Evolutionary conservation across 2,113 vertebrate genomes (phyloP).

Genomic region (Tragelaphus strepsiceros): DNA sequence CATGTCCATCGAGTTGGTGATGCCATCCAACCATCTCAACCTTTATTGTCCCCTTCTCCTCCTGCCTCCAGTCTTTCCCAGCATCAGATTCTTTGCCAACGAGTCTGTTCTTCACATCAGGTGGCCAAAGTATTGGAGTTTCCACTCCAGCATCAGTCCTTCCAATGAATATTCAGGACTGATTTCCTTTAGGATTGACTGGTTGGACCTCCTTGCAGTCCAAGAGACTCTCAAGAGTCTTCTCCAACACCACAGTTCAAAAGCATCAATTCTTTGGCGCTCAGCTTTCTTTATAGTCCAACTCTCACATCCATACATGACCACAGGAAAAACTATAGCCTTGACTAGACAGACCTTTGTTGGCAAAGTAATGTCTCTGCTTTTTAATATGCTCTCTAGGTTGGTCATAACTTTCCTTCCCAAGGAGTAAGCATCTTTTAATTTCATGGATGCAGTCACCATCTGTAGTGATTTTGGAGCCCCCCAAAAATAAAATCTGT

Average conservation of each 20-base stretch:
- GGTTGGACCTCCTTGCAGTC: neutral
- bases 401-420: neutral
- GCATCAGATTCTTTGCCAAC: neutral
- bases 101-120: neutral
- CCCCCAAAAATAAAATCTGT: neutral
- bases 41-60: neutral
- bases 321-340: neutral
- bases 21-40: neutral
- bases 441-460: neutral
- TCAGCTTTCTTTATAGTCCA: neutral
- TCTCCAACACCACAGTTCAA: neutral
- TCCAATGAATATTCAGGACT: neutral
- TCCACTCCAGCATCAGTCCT: neutral
- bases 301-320: neutral
- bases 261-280: neutral
- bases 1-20: neutral
- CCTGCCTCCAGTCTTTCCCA: neutral
- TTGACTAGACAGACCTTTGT: neutral
- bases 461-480: neutral
- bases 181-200: neutral
- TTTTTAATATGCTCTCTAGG: neutral
- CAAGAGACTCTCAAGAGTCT: neutral
- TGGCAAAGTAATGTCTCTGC: neutral
- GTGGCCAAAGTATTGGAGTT: neutral
- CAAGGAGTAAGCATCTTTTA: neutral